Base-by-base conservation (phyloP, 2,113 vertebrate species). In the Fulmarus glacialis region DNA sequence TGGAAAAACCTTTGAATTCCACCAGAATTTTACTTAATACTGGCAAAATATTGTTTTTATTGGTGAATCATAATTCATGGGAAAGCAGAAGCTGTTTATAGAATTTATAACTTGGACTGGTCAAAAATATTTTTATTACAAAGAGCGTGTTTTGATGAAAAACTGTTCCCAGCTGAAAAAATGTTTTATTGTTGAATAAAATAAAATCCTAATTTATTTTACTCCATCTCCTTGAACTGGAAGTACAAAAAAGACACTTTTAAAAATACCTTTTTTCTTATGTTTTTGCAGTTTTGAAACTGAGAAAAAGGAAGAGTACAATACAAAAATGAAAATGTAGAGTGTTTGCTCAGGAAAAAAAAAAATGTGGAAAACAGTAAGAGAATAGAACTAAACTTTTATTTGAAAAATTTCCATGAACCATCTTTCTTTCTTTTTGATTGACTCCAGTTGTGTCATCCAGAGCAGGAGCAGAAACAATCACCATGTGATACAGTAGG, bases 181-280 rank as follows among this genome's bases (percentile, higher is more conserved):
- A 18, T 23, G 1, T 29, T 63, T 81, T 30, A 63, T 63, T 72
- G 50, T 10, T 19, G 5, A 13, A 48, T 63, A 90, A 86, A 93
- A 75, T 36, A 80, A 90, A n/a, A 4, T 4, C 4, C 2, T 2
- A 23, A 21, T 53, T 90, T 70, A 48, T 62, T 89, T 81, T 59
- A 23, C 11, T 27, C 2, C 0, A 19, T 42, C 8, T 62, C 23
- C 8, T 71, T 74, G 15, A 63, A 67, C 2, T 3, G 1, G 2
- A 1, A 82, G 29, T 53, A 66, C 1, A 63, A 21, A 82, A 62
- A 4, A 9, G 2, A 48, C 2, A 7, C 9, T 64, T 59, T 73
- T 29, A 6, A 6, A 53, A 78, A 89, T 20, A 4, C 6, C 4
- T 12, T 19, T 59, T 75, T 77, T 32, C 42, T 45, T 27, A 30